Percentiles rank a stretch among this genome's conserved stretches.
Conservation (phyloP, 2,888 invertebrate genomes). For the Phengaris arion region DNA sequence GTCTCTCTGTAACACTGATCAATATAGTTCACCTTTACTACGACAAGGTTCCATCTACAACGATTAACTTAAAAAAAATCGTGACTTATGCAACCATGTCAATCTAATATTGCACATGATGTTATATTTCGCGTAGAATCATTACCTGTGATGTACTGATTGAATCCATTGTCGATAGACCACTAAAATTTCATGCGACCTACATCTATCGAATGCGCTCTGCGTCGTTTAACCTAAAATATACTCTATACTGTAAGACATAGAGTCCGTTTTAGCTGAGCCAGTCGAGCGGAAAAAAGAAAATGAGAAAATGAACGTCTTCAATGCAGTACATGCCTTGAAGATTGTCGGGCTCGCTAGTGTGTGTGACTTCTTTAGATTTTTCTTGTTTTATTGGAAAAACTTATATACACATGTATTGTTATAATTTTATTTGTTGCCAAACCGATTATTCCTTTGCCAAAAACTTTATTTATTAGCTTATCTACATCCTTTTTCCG, state of each 20-base stretch:
- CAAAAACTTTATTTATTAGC: background rate
- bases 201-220: conserved; percentile 47
- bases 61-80: background rate
- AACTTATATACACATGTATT: background rate
- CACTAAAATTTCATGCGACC: conserved; percentile 60
- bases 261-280: background rate
- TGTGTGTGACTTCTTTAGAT: conserved; percentile 9
- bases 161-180: conserved; percentile 58
- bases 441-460: background rate
- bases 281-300: background rate
- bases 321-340: conserved; percentile 16
- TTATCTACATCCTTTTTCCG: background rate
- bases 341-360: background rate
- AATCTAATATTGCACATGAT: background rate
- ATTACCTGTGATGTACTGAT: conserved; percentile 45
- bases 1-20: too few relatives aligned
- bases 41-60: background rate
- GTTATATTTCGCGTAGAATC: background rate
- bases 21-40: too few relatives aligned
- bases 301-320: conserved; percentile 15
- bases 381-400: conserved; percentile 12
- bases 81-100: background rate
- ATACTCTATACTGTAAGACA: background rate
- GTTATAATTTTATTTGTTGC: background rate
- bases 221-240: background rate